phyloP scores from a whole-genome alignment of 2,888 invertebrate species.

The Oscheius myriophilus region DNA sequence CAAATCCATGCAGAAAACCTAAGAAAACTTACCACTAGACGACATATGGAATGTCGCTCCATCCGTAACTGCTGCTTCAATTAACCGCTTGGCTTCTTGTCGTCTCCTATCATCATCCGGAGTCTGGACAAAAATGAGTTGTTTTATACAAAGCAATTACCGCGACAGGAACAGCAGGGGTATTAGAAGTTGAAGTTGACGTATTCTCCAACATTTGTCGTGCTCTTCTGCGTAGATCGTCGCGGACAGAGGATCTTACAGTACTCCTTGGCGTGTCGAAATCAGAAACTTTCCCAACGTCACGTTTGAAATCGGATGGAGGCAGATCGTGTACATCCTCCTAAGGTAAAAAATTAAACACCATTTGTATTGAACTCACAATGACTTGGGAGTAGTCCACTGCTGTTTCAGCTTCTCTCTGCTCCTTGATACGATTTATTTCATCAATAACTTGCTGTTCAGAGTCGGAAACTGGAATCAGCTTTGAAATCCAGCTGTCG shows the following conservation, averaged over 20 bases:
- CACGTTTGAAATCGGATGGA: not conserved
- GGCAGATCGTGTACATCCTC: not conserved
- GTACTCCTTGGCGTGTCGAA: constrained; percentile 22
- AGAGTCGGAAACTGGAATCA: constrained; percentile 47
- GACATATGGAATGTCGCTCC: constrained; percentile 14
- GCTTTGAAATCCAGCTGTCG: constrained; percentile 54
- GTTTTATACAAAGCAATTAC: not conserved
- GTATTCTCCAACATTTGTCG: constrained; percentile 54
- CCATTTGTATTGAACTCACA: not conserved
- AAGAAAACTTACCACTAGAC: not conserved
- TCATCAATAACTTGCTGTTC: constrained; percentile 53
- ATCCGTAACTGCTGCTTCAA: constrained; percentile 43
- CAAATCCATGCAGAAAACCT: not conserved
- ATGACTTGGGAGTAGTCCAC: constrained; percentile 23
- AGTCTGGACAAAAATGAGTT: constrained; percentile 1
- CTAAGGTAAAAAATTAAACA: too few species aligned
- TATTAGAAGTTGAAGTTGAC: constrained; percentile 7
- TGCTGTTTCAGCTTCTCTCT: constrained; percentile 46
- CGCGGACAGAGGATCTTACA: constrained; percentile 8
- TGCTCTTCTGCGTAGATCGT: constrained; percentile 50
- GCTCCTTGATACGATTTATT: constrained; percentile 44
- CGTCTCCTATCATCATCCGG: constrained; percentile 41
- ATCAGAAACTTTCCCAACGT: not conserved
- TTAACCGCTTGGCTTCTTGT: constrained; percentile 49
- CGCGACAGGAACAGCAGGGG: not conserved